A percentile compares a stretch with the other conserved stretches of the same genome.
These are phyloP conservation scores for Calameuta pallipes DNA, from an alignment of 2,888 invertebrate species.

Conservation along the genomic window DNA sequence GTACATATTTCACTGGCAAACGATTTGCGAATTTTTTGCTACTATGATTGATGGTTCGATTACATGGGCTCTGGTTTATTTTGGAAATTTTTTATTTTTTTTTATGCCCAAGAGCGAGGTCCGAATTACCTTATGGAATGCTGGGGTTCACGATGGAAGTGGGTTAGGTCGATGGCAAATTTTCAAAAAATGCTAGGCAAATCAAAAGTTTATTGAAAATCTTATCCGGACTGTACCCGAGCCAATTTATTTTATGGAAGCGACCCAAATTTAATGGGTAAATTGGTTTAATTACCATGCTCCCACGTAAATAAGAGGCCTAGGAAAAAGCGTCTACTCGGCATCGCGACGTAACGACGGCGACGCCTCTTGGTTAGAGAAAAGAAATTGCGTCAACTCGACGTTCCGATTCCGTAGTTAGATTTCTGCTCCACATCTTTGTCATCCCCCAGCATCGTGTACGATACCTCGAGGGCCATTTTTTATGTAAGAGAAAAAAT, in stretches of 20 bases:
- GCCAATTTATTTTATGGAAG: slow-evolving; percentile 8
- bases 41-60: not conserved
- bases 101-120: not conserved
- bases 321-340: not conserved
- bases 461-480: not conserved
- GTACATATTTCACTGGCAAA: slow-evolving; percentile 1
- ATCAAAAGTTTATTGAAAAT: not conserved
- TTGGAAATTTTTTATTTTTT: not conserved
- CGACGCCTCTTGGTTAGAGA: not conserved
- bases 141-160: not conserved
- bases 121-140: not conserved
- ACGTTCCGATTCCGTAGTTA: not conserved
- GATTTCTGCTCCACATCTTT: not conserved
- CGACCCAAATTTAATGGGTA: slow-evolving; percentile 24
- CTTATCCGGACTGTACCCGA: not conserved
- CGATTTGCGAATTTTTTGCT: slow-evolving; percentile 1
- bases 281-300: slow-evolving; percentile 43
- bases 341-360: not conserved
- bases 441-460: not conserved
- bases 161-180: not conserved
- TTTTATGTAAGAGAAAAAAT: not conserved
- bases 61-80: not conserved
- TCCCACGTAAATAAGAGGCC: not conserved
- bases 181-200: not conserved
- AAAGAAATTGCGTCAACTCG: not conserved